Conservation (phyloP, 2,113 vertebrate species). For the Dromaius novaehollandiae region DNA sequence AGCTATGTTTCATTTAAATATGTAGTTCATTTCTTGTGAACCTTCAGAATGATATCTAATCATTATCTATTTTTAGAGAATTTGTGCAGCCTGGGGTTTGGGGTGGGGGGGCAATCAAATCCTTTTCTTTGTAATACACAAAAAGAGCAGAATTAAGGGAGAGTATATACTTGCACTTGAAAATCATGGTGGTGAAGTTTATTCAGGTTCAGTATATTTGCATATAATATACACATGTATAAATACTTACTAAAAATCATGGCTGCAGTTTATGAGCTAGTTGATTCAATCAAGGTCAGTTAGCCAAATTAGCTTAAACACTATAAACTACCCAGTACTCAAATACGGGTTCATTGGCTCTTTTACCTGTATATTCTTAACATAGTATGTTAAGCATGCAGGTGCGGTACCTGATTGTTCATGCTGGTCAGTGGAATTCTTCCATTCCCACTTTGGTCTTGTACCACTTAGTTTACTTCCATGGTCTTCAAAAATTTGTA, state of each 20-base stretch:
- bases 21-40: conserved; percentile 62
- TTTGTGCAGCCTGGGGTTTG: neutral
- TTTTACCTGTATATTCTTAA: neutral
- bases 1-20: conserved; percentile 49
- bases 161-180: neutral
- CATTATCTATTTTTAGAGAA: conserved; percentile 6
- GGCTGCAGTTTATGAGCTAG: neutral
- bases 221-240: neutral
- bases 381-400: neutral
- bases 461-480: neutral
- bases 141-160: neutral
- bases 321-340: neutral
- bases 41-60: conserved; percentile 1
- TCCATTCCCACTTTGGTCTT: neutral
- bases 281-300: neutral
- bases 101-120: neutral
- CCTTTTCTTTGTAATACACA: neutral
- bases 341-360: neutral
- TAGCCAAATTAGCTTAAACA: neutral
- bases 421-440: neutral
- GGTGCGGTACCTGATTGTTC: neutral
- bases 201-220: neutral
- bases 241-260: neutral
- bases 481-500: neutral
- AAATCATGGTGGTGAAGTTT: neutral